Base-by-base conservation (phyloP, 2,888 invertebrate species). In the Coleophora flavipennella region DNA sequence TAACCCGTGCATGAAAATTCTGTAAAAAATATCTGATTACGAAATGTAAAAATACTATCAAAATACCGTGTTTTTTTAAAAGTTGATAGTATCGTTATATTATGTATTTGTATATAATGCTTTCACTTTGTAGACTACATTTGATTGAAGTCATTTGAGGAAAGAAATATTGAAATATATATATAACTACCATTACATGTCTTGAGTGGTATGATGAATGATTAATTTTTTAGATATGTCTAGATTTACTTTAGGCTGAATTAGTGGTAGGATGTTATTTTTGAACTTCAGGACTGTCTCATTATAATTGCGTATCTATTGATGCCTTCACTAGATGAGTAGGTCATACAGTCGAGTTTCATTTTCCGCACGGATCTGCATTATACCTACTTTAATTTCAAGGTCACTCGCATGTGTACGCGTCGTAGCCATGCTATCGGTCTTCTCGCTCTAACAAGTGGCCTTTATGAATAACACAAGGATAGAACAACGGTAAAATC, bases 31-130 rank as follows among this genome's bases (percentile, higher is more conserved):
- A n/a, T n/a, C n/a, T n/a, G 8, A 27, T 33, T 13, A 12, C 31
- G n/a, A 32, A 39, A 39, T 42, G 41, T 42, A 42, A 37, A 42
- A 42, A 44, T 34, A 4, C 29, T 26, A 41, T 42, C 28, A 26
- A 34, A 11, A 11, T 11, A 6, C 33, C 9, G n/a, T 36, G 12
- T 20, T 35, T 28, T 44, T 40, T 44, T 14, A 50, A 55, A 53
- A 53, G 53, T 57, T 57, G 49, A 60, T 56, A 57, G 57, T 67
- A 62, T 68, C 67, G 65, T 73, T 80, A 67, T 81, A 71, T n/a
- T n/a, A n/a, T n/a, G n/a, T n/a, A n/a, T n/a, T n/a, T 83, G 83
- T 81, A 83, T 81, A 83, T 83, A 83, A 76, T 71, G 81, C 62
- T 68, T 69, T 59, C 57, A 55, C 54, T 56, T 48, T 44, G 46